These are phyloP conservation scores for Anthopleura sola DNA, from an alignment of 64 coral and sea anemone species.

Conservation along the genomic window DNA sequence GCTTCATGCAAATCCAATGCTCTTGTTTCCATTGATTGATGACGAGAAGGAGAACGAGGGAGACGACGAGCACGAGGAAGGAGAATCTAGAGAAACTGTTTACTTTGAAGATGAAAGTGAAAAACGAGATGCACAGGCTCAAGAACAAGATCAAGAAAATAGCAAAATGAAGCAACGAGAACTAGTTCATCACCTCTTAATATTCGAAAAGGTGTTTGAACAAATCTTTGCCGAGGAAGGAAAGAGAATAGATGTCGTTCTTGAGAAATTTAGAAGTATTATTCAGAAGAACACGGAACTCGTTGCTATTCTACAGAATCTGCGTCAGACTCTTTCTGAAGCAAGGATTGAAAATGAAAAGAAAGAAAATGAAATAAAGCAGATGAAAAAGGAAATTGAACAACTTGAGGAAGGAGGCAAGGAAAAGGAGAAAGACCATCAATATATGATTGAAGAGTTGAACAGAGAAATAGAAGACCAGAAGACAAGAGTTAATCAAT, in stretches of 20 bases:
- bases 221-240: constrained; percentile 51
- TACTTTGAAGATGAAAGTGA: constrained; percentile 9
- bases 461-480: constrained; percentile 17
- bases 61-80: constrained; percentile 21
- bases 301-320: constrained; percentile 19
- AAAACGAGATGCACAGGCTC: not conserved
- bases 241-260: constrained; percentile 34
- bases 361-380: constrained; percentile 19
- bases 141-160: not conserved
- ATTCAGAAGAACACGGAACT: constrained; percentile 58
- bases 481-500: constrained; percentile 26
- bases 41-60: constrained; percentile 1
- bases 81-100: constrained; percentile 16
- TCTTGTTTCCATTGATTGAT: not conserved
- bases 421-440: constrained; percentile 35
- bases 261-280: constrained; percentile 46
- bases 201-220: constrained; percentile 56
- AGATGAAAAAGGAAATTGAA: constrained; percentile 59
- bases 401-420: constrained; percentile 13
- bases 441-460: constrained; percentile 9
- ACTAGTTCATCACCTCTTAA: constrained; percentile 33
- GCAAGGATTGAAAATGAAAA: constrained; percentile 33
- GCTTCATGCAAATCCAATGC: not conserved
- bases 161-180: not conserved
- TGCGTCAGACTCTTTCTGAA: constrained; percentile 25